A percentile compares a stretch with the other conserved stretches of the same genome.
Conservation (phyloP, 1,140 invertebrate species). For the Drosophila trapezifrons region DNA sequence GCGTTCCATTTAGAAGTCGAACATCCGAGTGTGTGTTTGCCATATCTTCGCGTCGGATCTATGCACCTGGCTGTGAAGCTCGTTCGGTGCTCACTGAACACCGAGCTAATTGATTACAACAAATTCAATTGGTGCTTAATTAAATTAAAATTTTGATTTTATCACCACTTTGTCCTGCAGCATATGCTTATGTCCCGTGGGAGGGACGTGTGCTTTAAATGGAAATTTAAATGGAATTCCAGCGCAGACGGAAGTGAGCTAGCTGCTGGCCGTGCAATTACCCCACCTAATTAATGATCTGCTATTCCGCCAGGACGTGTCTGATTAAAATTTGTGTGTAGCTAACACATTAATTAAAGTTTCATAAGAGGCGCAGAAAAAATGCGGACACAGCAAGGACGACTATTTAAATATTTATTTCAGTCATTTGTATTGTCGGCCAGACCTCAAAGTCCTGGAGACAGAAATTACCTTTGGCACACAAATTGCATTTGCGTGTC, state of each 20-base stretch:
- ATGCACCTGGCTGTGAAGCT: constrained; percentile 37
- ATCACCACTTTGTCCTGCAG: constrained; percentile 34
- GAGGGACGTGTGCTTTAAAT: constrained; percentile 18
- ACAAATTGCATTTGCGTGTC: constrained; percentile 80
- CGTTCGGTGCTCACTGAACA: constrained; percentile 46
- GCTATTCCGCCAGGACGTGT: constrained; percentile 32
- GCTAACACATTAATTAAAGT: constrained; percentile 63
- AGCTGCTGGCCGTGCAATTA: constrained; percentile 19
- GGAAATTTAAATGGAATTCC: constrained; percentile 13
- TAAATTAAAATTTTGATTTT: constrained; percentile 67
- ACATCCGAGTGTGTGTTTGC: not conserved
- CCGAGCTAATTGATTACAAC: constrained; percentile 55
- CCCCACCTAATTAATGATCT: constrained; percentile 46
- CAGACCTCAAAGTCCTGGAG: constrained; percentile 25
- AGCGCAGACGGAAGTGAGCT: not conserved
- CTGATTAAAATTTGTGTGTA: constrained; percentile 44
- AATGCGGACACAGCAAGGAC: constrained; percentile 20
- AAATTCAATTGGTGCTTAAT: constrained; percentile 59
- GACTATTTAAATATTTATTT: constrained; percentile 64
- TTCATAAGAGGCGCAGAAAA: constrained; percentile 33
- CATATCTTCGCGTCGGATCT: constrained; percentile 24
- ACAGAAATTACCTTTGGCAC: constrained; percentile 62
- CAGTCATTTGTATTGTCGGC: constrained; percentile 44
- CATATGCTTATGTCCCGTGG: constrained; percentile 35
- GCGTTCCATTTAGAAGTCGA: constrained; percentile 14